phyloP scores from a whole-genome alignment of 2,888 invertebrate genomes.

The Synanthedon tipuliformis region DNA sequence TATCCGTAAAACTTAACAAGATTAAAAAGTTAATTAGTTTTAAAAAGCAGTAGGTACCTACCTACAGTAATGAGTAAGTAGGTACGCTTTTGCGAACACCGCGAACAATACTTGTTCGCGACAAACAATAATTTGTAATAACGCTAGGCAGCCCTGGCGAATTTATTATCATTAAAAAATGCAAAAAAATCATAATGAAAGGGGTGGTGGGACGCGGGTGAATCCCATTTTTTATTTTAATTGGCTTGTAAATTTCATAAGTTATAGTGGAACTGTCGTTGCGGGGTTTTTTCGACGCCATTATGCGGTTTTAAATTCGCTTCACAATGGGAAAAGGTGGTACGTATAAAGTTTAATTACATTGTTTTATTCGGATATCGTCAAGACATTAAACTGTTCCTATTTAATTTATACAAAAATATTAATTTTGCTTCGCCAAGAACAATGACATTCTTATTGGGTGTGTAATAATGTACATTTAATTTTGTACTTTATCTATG shows the following conservation, averaged over 20 bases:
- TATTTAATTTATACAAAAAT: neutral
- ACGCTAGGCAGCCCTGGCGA: conserved; percentile 32
- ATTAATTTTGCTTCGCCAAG: too few relatives aligned
- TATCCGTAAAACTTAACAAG: neutral
- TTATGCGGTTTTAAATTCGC: conserved; percentile 3
- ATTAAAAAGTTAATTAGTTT: neutral
- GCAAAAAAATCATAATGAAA: conserved; percentile 65
- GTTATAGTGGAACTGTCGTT: conserved; percentile 36
- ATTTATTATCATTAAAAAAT: conserved; percentile 68
- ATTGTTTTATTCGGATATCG: neutral
- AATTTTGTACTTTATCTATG: too few relatives aligned
- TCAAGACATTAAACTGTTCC: neutral
- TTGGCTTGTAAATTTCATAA: conserved; percentile 67
- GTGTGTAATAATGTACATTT: too few relatives aligned
- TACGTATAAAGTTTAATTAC: neutral
- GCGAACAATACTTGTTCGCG: neutral
- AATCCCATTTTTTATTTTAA: conserved; percentile 66
- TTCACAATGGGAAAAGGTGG: neutral
- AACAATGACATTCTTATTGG: too few relatives aligned
- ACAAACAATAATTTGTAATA: conserved; percentile 11
- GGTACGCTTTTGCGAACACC: neutral
- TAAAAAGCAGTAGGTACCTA: too few relatives aligned
- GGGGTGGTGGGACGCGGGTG: conserved; percentile 50
- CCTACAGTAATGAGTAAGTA: neutral
- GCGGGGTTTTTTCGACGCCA: conserved; percentile 4